phyloP scores from a whole-genome alignment of 2,797 vertebrate species.

The Onychomys leucogaster region DNA sequence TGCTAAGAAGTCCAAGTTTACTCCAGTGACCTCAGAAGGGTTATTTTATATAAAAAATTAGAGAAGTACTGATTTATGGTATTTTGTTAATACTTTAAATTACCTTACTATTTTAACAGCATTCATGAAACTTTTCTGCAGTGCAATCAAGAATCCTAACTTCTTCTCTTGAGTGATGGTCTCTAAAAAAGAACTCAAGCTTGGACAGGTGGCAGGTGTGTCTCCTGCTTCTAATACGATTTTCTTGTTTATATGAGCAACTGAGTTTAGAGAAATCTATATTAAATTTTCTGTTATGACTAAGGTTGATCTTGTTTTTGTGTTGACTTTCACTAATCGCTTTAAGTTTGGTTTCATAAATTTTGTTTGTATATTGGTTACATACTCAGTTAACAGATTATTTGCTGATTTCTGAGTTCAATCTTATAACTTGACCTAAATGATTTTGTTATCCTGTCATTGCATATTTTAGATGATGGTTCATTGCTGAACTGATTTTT shows the following conservation, averaged over 20 bases:
- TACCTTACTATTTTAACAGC: background rate
- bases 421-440: background rate
- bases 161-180: background rate
- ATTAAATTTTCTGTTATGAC: background rate
- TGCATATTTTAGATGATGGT: background rate
- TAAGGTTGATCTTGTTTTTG: background rate
- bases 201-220: background rate
- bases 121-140: background rate
- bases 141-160: background rate
- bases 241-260: background rate
- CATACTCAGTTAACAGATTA: background rate
- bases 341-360: background rate
- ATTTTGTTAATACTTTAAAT: conserved; percentile 26
- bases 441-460: background rate
- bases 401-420: background rate
- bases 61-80: background rate
- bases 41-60: conserved; percentile 1
- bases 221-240: background rate
- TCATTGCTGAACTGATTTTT: background rate
- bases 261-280: background rate
- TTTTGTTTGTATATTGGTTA: background rate
- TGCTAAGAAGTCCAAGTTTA: conserved; percentile 6
- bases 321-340: background rate
- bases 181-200: background rate
- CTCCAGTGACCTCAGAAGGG: background rate